Evolutionary conservation across 2,888 invertebrate species (phyloP).

Genomic region (Eubasilissa splendida): DNA sequence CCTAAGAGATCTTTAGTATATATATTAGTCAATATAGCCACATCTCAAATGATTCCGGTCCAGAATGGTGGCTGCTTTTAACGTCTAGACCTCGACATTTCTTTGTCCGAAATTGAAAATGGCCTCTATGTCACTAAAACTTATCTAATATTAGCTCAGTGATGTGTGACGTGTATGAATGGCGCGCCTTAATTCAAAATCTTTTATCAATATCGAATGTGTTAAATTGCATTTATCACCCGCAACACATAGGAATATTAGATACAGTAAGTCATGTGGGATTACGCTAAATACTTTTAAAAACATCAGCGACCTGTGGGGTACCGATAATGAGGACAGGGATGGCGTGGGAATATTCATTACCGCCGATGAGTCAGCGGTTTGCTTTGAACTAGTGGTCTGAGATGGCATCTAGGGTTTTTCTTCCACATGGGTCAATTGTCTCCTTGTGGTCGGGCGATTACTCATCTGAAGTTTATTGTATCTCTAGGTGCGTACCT

Average conservation of each 20-base stretch:
- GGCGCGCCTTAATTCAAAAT: not conserved
- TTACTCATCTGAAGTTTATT: slow-evolving; percentile 14
- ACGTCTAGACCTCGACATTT: too few species aligned
- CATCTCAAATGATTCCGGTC: too few species aligned
- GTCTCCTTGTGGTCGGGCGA: slow-evolving; percentile 19
- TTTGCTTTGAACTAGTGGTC: slow-evolving; percentile 14
- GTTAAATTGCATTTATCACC: not conserved
- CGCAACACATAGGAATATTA: not conserved
- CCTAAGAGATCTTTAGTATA: too few species aligned
- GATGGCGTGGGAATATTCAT: slow-evolving; percentile 42
- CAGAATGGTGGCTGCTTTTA: too few species aligned
- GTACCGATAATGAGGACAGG: slow-evolving; percentile 12
- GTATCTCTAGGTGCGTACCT: not conserved
- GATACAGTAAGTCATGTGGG: not conserved
- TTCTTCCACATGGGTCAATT: not conserved
- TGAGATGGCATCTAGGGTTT: too few species aligned
- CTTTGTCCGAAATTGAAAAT: too few species aligned
- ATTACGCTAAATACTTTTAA: not conserved
- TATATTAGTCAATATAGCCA: too few species aligned
- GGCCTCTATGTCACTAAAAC: too few species aligned
- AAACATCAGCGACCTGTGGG: slow-evolving; percentile 3
- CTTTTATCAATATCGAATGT: too few species aligned
- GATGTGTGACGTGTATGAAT: not conserved
- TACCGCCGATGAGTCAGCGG: slow-evolving; percentile 32
- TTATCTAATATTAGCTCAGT: too few species aligned